A percentile compares a stretch with the other conserved stretches of the same genome.
Conservation (phyloP, 2,797 vertebrate species). For the Sparidentex hasta region DNA sequence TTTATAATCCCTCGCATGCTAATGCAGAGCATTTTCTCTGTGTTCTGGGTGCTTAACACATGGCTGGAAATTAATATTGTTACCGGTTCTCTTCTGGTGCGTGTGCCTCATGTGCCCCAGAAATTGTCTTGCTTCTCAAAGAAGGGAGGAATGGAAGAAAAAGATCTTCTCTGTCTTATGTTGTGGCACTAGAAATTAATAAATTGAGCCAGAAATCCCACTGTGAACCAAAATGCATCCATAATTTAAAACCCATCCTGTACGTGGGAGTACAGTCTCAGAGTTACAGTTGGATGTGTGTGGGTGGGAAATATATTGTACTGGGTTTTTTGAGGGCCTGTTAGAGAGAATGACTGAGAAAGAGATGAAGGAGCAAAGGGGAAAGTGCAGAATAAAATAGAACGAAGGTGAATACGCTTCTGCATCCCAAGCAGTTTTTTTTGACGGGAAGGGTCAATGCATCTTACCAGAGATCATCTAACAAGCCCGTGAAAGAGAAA, state of each 20-base stretch:
- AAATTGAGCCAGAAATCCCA: conserved; percentile 57
- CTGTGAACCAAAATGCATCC: conserved; percentile 63
- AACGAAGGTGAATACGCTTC: conserved; percentile 27
- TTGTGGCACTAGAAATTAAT: conserved; percentile 60
- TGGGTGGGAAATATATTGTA: conserved; percentile 60
- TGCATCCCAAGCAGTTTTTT: conserved; percentile 25
- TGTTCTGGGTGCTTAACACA: conserved; percentile 17
- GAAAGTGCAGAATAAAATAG: conserved; percentile 45
- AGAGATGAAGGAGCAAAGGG: conserved; percentile 50
- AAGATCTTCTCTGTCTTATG: conserved; percentile 29
- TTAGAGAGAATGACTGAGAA: conserved; percentile 33
- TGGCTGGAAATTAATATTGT: neutral
- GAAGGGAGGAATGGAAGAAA: conserved; percentile 22
- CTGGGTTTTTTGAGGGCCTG: conserved; percentile 48
- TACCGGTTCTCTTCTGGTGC: neutral
- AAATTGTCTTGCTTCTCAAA: neutral
- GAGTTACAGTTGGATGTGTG: conserved; percentile 58
- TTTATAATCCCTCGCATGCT: conserved; percentile 39
- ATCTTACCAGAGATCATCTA: conserved; percentile 37
- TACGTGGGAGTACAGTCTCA: conserved; percentile 63
- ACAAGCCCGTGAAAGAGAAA: conserved; percentile 28
- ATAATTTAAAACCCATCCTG: conserved; percentile 70
- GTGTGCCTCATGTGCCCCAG: neutral
- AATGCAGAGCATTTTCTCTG: conserved; percentile 20
- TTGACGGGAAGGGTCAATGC: conserved; percentile 12